Evolutionary conservation across 1,140 invertebrate genomes (phyloP), one percentile per base, ranked within the genome.

Genomic region (Plectus sambesii): DNA sequence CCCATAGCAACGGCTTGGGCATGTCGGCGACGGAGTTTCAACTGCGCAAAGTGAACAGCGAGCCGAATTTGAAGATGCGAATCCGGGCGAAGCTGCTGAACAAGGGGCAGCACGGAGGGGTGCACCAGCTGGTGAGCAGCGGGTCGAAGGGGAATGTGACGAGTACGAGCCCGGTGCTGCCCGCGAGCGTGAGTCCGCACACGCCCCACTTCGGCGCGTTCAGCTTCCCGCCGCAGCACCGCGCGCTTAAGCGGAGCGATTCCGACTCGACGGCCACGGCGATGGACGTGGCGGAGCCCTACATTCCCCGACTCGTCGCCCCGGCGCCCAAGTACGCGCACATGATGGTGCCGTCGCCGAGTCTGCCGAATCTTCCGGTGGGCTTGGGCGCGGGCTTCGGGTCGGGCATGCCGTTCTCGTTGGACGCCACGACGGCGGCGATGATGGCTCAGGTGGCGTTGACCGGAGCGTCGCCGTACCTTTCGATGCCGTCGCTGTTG

Each of bases 11-110:
- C n/a, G n/a, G n/a, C n/a, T n/a, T n/a, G n/a, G n/a, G n/a, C n/a
- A n/a, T n/a, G n/a, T n/a, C n/a, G n/a, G n/a, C n/a, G n/a, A 44
- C 47, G 5, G 66, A 67, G 17, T 67, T 56, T 35, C 61, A 64
- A 42, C 47, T 67, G n/a, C 61, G 64, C 6, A 67, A 67, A 49
- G 65, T 68, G 1, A 67, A 69, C 42, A 53, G 47, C 27, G 64
- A 67, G 40, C 64, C 64, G n/a, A 67, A 67, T 30, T 43, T 67
- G 19, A 67, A 67, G 38, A 67, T 67, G 64, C 41, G 55, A 20
- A 50, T 67, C 23, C 46, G 64, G 9, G 62, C 62, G 20, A 59
- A 61, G 24, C 49, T 67, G 1, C 46, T 67, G 12, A 68, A 56
- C 37, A 69, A 69, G 49, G 61, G 62, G 12, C 23, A 25, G 8